These are phyloP conservation scores for Alitta virens DNA, from an alignment of 2,888 invertebrate species.

Conservation along the genomic window DNA sequence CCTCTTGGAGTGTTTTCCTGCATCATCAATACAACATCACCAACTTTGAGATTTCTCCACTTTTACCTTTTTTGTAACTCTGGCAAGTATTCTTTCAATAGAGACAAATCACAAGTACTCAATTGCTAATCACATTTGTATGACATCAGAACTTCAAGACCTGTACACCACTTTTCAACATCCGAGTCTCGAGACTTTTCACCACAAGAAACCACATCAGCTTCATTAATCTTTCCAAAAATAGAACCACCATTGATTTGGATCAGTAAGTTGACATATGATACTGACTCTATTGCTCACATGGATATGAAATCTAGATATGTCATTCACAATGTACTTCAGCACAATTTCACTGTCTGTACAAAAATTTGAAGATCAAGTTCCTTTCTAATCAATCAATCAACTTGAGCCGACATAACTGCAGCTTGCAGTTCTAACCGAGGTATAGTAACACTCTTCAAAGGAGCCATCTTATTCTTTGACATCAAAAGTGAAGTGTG, in stretches of 20 bases:
- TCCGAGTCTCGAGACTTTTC: too few species aligned
- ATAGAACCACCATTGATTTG: slow-evolving; percentile 33
- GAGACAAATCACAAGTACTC: too few species aligned
- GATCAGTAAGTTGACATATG: slow-evolving; percentile 26
- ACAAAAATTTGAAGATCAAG: slow-evolving; percentile 20
- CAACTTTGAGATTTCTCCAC: too few species aligned
- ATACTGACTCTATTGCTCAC: slow-evolving; percentile 33
- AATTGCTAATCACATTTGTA: too few species aligned
- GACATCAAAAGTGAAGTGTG: slow-evolving; percentile 4
- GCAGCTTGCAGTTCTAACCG: slow-evolving; percentile 21
- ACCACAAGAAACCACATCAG: too few species aligned
- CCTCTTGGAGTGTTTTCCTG: too few species aligned
- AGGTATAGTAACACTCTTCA: slow-evolving; percentile 15
- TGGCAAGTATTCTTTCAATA: too few species aligned
- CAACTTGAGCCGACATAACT: slow-evolving; percentile 7
- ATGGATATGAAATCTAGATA: slow-evolving; percentile 33
- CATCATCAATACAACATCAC: too few species aligned
- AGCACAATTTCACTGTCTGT: slow-evolving; percentile 21
- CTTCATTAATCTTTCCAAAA: too few species aligned
- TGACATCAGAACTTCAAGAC: too few species aligned
- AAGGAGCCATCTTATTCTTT: slow-evolving; percentile 19
- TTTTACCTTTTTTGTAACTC: too few species aligned
- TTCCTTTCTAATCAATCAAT: slow-evolving; percentile 14
- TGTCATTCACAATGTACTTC: slow-evolving; percentile 23
- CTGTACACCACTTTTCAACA: too few species aligned